Conservation (phyloP, 1,140 invertebrate genomes). For the Augochlora pura region DNA sequence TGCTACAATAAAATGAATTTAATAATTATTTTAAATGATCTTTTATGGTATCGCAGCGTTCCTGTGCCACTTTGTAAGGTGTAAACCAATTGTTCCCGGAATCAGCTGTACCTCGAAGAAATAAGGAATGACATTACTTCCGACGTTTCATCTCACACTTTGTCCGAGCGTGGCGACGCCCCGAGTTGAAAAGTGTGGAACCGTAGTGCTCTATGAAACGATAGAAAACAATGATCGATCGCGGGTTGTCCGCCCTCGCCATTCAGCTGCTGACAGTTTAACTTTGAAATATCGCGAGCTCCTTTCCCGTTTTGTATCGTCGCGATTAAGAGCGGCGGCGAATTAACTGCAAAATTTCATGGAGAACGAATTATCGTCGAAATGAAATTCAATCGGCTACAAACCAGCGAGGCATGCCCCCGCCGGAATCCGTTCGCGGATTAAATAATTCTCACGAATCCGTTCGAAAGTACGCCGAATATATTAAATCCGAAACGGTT, state of each 20-base stretch:
- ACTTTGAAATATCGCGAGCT: constrained; percentile 60
- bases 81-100: too few relatives aligned
- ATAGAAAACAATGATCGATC: constrained; percentile 61
- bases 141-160: background rate
- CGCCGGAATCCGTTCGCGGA: too few relatives aligned
- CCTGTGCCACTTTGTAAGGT: too few relatives aligned
- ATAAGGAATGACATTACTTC: background rate
- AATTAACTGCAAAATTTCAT: background rate
- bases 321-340: background rate
- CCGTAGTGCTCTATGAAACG: constrained; percentile 2
- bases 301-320: constrained; percentile 20
- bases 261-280: constrained; percentile 59
- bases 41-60: too few relatives aligned
- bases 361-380: background rate
- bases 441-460: too few relatives aligned
- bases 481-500: too few relatives aligned
- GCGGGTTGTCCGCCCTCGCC: constrained; percentile 48
- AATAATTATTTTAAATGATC: too few relatives aligned
- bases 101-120: background rate
- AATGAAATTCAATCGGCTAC: background rate
- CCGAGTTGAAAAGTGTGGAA: background rate
- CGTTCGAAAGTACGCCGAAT: too few relatives aligned
- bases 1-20: too few relatives aligned
- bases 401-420: background rate
- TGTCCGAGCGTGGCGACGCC: background rate